Percentiles rank a stretch among this genome's conserved stretches.
Conservation (phyloP, 2,797 vertebrate genomes). For the Morelia viridis region DNA sequence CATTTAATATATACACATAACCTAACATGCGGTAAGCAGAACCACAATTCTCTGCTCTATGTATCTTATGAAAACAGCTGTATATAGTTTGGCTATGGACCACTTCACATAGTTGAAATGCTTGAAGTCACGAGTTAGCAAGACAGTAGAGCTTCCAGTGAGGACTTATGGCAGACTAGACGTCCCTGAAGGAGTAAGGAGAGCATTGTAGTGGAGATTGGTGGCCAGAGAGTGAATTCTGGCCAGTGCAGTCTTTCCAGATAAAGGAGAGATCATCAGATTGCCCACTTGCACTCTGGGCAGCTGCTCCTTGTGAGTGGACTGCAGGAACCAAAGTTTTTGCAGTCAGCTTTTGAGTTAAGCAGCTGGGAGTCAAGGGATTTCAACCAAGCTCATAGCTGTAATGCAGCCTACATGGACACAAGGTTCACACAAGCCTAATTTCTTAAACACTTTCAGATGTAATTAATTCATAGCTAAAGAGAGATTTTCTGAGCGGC, state of each 20-base stretch:
- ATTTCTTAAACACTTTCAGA: neutral
- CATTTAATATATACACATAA: neutral
- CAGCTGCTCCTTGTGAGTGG: neutral
- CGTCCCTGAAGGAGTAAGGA: neutral
- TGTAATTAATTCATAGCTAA: neutral
- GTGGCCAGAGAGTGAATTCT: neutral
- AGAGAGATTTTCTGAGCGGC: neutral
- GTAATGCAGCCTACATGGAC: neutral
- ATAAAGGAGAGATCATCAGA: neutral
- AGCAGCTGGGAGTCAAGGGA: neutral
- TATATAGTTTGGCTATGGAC: neutral
- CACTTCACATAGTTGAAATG: neutral
- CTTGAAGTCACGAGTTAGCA: neutral
- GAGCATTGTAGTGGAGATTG: neutral
- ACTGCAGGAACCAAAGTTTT: neutral
- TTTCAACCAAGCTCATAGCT: neutral
- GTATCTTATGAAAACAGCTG: neutral
- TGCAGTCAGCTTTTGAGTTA: neutral
- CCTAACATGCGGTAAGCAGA: neutral
- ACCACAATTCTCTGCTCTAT: neutral
- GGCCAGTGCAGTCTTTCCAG: neutral
- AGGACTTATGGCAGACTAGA: neutral
- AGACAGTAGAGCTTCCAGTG: neutral
- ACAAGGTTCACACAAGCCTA: neutral
- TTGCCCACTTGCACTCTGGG: neutral